phyloP scores from a whole-genome alignment of 2,888 invertebrate species.

The Myopa tessellatipennis region DNA sequence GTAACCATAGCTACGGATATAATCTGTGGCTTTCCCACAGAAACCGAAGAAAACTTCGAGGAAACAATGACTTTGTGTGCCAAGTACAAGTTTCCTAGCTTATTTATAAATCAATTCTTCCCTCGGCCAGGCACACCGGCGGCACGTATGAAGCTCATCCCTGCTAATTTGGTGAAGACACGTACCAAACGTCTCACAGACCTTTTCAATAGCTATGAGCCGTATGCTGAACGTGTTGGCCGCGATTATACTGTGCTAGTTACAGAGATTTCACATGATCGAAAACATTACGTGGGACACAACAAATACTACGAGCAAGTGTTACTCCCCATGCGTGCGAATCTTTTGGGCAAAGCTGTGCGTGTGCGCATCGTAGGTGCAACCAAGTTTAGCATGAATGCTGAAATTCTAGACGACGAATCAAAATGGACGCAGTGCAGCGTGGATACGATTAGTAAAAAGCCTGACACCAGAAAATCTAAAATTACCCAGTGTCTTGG shows the following conservation, averaged over 20 bases:
- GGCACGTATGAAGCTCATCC: conserved; percentile 86
- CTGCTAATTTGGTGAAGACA: conserved; percentile 87
- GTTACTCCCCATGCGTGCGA: conserved; percentile 81
- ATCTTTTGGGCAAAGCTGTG: conserved; percentile 85
- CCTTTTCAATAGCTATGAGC: conserved; percentile 88
- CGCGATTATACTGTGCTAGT: conserved; percentile 80
- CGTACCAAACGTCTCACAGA: conserved; percentile 90
- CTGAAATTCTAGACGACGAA: conserved; percentile 74
- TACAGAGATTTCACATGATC: conserved; percentile 93
- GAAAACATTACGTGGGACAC: conserved; percentile 90
- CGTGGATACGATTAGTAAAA: background rate
- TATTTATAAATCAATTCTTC: conserved; percentile 99
- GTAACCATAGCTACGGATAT: conserved; percentile 97
- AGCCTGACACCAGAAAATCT: conserved; percentile 31
- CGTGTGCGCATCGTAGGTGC: conserved; percentile 79
- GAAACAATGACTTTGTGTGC: conserved; percentile 86
- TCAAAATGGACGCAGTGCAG: conserved; percentile 65
- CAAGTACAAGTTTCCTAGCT: conserved; percentile 89
- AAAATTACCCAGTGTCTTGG: conserved; percentile 53
- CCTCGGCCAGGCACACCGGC: conserved; percentile 97
- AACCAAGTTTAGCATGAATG: conserved; percentile 84
- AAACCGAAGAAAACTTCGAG: conserved; percentile 89
- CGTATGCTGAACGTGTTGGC: conserved; percentile 78
- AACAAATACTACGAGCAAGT: conserved; percentile 96
- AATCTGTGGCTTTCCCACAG: conserved; percentile 98